A percentile compares a stretch with the other conserved stretches of the same genome.
These are phyloP conservation scores for Unio pictorum DNA, from an alignment of 2,888 invertebrate genomes.

Conservation along the genomic window DNA sequence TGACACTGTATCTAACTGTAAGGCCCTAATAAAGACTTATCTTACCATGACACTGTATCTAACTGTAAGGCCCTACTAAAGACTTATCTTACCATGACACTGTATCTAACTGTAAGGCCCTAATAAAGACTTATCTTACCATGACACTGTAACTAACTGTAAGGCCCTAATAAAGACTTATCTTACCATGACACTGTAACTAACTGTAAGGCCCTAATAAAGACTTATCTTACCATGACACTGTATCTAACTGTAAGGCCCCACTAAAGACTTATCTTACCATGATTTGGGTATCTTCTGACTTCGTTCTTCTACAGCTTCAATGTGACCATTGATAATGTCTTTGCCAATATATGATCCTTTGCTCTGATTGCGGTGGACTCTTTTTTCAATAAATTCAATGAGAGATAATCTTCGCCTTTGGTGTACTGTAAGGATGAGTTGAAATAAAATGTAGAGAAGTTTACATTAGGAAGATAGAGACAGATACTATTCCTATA, in stretches of 20 bases:
- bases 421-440: slow-evolving; percentile 28
- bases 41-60: slow-evolving; percentile 30
- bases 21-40: slow-evolving; percentile 3
- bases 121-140: slow-evolving; percentile 30
- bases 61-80: background rate
- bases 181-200: slow-evolving; percentile 33
- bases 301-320: slow-evolving; percentile 52
- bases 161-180: background rate
- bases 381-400: slow-evolving; percentile 62
- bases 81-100: slow-evolving; percentile 35
- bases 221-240: slow-evolving; percentile 35
- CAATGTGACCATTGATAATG: slow-evolving; percentile 56
- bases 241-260: background rate
- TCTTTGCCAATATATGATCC: slow-evolving; percentile 40
- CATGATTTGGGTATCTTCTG: slow-evolving; percentile 32
- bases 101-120: background rate
- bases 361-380: slow-evolving; percentile 39
- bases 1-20: slow-evolving; percentile 4
- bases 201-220: background rate
- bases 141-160: slow-evolving; percentile 5
- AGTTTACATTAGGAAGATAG: too few species aligned
- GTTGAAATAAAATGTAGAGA: background rate
- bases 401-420: slow-evolving; percentile 53
- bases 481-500: background rate
- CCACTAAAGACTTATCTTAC: slow-evolving; percentile 26